Percentiles rank a stretch among this genome's conserved stretches.
These are phyloP conservation scores for Boloria selene DNA, from an alignment of 2,888 invertebrate species.

Conservation along the genomic window DNA sequence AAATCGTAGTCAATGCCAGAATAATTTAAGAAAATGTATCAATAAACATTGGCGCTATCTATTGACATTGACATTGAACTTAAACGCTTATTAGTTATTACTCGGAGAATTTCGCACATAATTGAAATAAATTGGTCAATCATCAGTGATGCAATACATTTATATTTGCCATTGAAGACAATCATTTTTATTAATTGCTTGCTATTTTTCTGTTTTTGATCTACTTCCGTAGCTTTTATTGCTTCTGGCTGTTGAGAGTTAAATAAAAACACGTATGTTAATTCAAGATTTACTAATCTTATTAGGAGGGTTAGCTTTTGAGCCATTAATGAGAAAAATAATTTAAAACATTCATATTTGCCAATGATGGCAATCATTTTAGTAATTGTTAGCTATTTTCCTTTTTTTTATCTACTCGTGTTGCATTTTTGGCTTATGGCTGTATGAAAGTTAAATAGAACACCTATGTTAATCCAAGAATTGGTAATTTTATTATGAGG, in stretches of 20 bases:
- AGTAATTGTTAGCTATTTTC: too few relatives aligned
- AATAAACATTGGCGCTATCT: background rate
- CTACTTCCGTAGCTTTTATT: too few relatives aligned
- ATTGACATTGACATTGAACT: constrained; percentile 20
- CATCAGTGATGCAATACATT: constrained; percentile 26
- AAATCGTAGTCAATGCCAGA: too few relatives aligned
- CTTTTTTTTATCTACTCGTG: too few relatives aligned
- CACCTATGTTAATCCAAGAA: too few relatives aligned
- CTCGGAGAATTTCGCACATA: constrained; percentile 20
- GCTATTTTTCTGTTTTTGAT: too few relatives aligned
- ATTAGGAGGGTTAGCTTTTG: too few relatives aligned
- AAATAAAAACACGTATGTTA: background rate
- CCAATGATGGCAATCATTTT: background rate
- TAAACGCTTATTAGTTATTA: constrained; percentile 11
- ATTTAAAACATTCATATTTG: background rate
- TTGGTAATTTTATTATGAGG: too few relatives aligned
- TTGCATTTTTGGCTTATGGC: too few relatives aligned
- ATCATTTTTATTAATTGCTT: background rate
- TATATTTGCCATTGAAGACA: background rate
- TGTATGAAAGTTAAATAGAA: too few relatives aligned
- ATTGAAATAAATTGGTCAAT: constrained; percentile 29
- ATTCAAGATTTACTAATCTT: too few relatives aligned
- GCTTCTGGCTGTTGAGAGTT: background rate
- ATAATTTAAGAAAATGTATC: background rate
- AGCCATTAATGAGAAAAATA: too few relatives aligned